Percentiles rank a stretch among this genome's conserved stretches.
Conservation (phyloP, 2,797 vertebrate species). For the Meriones psammophilus region DNA sequence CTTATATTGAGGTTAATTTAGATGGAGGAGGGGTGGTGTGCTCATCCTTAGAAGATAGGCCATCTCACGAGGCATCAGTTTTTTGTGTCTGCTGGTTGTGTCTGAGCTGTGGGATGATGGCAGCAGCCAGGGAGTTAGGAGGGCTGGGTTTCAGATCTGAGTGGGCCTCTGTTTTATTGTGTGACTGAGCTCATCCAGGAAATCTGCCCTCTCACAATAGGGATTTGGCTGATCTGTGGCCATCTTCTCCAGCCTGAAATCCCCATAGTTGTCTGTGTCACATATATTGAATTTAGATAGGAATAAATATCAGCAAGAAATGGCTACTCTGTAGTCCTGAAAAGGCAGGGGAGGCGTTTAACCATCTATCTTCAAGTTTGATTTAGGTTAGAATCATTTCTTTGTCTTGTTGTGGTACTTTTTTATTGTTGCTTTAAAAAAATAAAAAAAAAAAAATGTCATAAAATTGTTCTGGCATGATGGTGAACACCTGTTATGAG, state of each 20-base stretch:
- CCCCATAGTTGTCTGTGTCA: neutral
- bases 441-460: neutral
- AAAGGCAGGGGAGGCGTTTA: neutral
- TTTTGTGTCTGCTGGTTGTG: neutral
- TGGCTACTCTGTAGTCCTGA: neutral
- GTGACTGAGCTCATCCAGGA: neutral
- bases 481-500: neutral
- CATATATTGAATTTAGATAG: neutral
- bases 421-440: neutral
- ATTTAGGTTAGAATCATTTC: neutral
- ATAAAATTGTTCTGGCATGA: neutral
- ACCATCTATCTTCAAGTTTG: neutral
- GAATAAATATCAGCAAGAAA: neutral
- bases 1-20: neutral
- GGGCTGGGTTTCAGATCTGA: neutral
- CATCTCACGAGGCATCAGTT: too few relatives aligned
- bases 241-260: neutral
- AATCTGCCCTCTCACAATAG: neutral
- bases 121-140: neutral
- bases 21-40: neutral
- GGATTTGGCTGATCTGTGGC: neutral
- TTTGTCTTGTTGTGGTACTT: neutral
- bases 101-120: neutral
- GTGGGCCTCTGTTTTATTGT: neutral
- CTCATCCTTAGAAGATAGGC: neutral